Evolutionary conservation across 2,797 vertebrate species (phyloP).

Genomic region (Sandelia bainsii): DNA sequence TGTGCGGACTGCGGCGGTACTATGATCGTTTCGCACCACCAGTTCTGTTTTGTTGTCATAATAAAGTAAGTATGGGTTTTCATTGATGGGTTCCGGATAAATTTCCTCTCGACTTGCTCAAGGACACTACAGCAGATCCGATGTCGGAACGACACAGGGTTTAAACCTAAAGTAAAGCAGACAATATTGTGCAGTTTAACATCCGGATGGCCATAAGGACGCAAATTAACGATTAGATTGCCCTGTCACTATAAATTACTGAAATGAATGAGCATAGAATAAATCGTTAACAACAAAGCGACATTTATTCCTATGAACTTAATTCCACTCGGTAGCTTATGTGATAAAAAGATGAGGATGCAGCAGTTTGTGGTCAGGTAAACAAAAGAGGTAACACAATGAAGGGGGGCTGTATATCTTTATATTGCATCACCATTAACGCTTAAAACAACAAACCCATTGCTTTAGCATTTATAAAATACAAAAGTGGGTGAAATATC

Average conservation of each 20-base stretch:
- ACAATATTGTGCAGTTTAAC: not conserved
- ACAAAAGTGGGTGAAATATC: not conserved
- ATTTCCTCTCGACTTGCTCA: not conserved
- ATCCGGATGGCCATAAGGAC: not conserved
- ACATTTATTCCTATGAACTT: not conserved
- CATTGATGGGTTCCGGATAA: not conserved
- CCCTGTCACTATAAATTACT: not conserved
- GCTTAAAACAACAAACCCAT: not conserved
- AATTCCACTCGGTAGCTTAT: not conserved
- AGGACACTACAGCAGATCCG: slow-evolving; percentile 13
- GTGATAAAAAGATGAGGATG: not conserved
- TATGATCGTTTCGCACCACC: not conserved
- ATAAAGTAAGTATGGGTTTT: not conserved
- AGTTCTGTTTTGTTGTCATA: slow-evolving; percentile 11
- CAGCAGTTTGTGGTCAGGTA: not conserved
- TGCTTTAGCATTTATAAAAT: not conserved
- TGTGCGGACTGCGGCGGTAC: slow-evolving; percentile 27
- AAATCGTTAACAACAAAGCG: slow-evolving; percentile 5
- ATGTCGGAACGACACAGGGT: too few relatives aligned
- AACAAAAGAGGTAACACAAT: not conserved
- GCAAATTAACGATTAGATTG: slow-evolving; percentile 15
- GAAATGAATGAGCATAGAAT: slow-evolving; percentile 11
- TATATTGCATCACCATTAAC: not conserved
- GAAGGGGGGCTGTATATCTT: not conserved
- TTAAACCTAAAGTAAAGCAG: not conserved